These are phyloP conservation scores for Drosophila dives DNA, from an alignment of 2,888 invertebrate species.

Conservation along the genomic window DNA sequence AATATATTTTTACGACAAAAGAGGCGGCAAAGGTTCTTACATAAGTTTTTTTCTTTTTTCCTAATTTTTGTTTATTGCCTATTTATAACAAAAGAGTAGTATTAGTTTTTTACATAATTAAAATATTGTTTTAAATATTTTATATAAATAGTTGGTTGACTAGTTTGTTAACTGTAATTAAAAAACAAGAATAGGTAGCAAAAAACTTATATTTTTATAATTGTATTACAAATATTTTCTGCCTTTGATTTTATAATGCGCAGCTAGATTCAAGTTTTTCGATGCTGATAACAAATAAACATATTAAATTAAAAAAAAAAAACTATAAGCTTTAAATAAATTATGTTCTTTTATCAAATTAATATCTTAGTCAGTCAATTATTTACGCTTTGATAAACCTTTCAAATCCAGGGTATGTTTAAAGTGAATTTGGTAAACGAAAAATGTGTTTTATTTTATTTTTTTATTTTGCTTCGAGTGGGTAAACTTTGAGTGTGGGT, in stretches of 20 bases:
- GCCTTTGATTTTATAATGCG: not conserved
- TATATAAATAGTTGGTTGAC: not conserved
- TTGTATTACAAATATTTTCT: not conserved
- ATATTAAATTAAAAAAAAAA: not conserved
- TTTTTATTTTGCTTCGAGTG: slow-evolving; percentile 11
- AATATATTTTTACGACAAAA: not conserved
- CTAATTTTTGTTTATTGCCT: not conserved
- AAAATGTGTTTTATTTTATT: slow-evolving; percentile 30
- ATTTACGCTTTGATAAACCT: not conserved
- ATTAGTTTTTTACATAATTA: not conserved
- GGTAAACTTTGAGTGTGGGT: not conserved
- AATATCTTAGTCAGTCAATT: not conserved
- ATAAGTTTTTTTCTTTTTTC: not conserved
- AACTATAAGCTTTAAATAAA: not conserved
- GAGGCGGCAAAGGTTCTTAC: not conserved
- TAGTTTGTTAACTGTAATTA: no score
- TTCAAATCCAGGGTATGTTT: not conserved
- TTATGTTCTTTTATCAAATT: not conserved
- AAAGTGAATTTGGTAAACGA: slow-evolving; percentile 46
- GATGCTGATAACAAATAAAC: not conserved
- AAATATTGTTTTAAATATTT: not conserved
- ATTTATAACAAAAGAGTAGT: not conserved
- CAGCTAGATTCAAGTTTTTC: not conserved
- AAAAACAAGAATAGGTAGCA: not conserved
- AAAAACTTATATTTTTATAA: not conserved